A percentile compares a stretch with the other conserved stretches of the same genome.
Evolutionary conservation across 2,113 vertebrate genomes (phyloP).

Genomic region (Macrotis lagotis): DNA sequence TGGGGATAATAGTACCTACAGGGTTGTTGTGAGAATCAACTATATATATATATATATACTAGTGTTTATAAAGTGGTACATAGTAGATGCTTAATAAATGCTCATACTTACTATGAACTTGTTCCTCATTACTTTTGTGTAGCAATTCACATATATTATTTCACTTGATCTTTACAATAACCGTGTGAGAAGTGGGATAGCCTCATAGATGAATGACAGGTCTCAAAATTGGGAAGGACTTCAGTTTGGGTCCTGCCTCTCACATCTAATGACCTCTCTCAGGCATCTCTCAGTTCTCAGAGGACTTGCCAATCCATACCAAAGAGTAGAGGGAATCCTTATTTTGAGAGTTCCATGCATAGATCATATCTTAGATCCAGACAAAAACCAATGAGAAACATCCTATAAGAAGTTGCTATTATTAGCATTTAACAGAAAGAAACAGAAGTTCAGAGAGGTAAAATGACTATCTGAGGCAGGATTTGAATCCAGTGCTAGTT

Average conservation of each 20-base stretch:
- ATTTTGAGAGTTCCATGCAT: background rate
- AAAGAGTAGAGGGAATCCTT: background rate
- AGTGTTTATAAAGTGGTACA: background rate
- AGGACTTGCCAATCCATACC: background rate
- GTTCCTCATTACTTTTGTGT: background rate
- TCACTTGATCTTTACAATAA: background rate
- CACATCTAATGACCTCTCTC: background rate
- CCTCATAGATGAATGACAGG: background rate
- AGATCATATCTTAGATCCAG: background rate
- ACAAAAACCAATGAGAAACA: background rate
- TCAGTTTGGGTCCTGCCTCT: background rate
- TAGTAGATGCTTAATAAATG: background rate
- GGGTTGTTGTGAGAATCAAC: background rate
- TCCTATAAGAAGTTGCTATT: background rate
- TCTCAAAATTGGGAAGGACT: background rate
- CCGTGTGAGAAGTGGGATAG: background rate
- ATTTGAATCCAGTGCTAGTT: background rate
- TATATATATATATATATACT: too few species aligned
- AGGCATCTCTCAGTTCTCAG: background rate
- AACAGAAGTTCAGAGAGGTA: background rate
- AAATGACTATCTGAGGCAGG: background rate
- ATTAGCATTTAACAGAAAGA: background rate
- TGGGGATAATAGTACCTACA: background rate
- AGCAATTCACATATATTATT: background rate
- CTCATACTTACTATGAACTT: too few species aligned